phyloP scores from a whole-genome alignment of 2,797 vertebrate genomes.

The Protonibea diacanthus region DNA sequence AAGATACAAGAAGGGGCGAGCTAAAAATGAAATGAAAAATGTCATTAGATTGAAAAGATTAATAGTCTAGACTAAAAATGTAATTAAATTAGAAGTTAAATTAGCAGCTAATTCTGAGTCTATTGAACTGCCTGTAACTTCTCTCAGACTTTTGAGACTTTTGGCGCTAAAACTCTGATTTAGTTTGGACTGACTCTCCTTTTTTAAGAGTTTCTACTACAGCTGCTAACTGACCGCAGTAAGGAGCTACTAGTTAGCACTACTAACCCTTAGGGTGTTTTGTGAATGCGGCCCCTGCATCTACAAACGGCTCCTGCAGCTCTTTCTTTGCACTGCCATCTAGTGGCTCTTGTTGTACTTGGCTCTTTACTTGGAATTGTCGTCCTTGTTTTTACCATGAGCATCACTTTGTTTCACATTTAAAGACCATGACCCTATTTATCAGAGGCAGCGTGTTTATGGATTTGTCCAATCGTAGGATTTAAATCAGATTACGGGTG shows the following conservation, averaged over 20 bases:
- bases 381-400: neutral
- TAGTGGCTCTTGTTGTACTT: slow-evolving; percentile 36
- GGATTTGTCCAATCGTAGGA: slow-evolving; percentile 28
- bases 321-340: slow-evolving; percentile 45
- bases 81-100: neutral
- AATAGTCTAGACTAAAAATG: neutral
- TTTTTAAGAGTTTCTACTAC: neutral
- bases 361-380: neutral
- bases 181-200: neutral
- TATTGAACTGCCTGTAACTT: neutral
- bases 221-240: neutral
- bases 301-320: slow-evolving; percentile 11
- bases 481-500: slow-evolving; percentile 55
- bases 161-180: neutral
- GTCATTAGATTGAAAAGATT: neutral
- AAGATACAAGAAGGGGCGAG: neutral
- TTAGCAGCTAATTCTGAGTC: neutral
- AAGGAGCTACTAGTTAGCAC: neutral
- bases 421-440: neutral
- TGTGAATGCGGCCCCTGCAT: neutral
- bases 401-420: slow-evolving; percentile 7
- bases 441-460: neutral
- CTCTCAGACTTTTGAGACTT: neutral
- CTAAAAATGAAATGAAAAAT: neutral
- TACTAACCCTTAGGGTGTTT: neutral